These are phyloP conservation scores for Hippocampus guttulatus DNA, from an alignment of 2,113 vertebrate species.

Conservation along the genomic window DNA sequence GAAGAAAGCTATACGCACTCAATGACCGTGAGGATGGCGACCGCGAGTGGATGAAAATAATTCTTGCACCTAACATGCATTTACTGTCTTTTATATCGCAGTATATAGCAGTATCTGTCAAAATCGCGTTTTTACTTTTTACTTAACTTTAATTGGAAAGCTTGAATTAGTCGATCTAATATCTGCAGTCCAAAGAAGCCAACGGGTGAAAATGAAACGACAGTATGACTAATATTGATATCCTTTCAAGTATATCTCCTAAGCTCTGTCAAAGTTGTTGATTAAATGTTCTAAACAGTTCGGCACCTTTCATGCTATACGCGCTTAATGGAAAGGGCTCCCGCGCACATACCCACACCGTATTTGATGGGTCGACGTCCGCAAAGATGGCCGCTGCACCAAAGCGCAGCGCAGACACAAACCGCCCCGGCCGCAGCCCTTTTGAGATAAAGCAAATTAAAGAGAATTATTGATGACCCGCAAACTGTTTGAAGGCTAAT, in stretches of 20 bases:
- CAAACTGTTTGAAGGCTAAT: conserved; percentile 85
- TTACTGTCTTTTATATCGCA: too few relatives aligned
- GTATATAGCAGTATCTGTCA: too few relatives aligned
- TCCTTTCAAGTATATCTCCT: neutral
- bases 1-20: too few relatives aligned
- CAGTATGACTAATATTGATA: neutral
- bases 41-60: too few relatives aligned
- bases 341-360: conserved; percentile 2
- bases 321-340: conserved; percentile 9
- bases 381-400: conserved; percentile 54
- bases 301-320: conserved; percentile 11
- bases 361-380: conserved; percentile 53
- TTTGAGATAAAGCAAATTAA: conserved; percentile 86
- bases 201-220: neutral
- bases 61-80: too few relatives aligned
- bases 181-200: neutral
- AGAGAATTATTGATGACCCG: conserved; percentile 88
- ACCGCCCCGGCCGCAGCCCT: conserved; percentile 65
- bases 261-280: neutral
- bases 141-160: neutral
- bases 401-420: conserved; percentile 50
- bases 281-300: conserved; percentile 8
- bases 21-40: too few relatives aligned
- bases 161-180: neutral
- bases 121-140: neutral